Evolutionary conservation across 2,888 invertebrate species (phyloP).

Genomic region (Tetanocera ferruginea): DNA sequence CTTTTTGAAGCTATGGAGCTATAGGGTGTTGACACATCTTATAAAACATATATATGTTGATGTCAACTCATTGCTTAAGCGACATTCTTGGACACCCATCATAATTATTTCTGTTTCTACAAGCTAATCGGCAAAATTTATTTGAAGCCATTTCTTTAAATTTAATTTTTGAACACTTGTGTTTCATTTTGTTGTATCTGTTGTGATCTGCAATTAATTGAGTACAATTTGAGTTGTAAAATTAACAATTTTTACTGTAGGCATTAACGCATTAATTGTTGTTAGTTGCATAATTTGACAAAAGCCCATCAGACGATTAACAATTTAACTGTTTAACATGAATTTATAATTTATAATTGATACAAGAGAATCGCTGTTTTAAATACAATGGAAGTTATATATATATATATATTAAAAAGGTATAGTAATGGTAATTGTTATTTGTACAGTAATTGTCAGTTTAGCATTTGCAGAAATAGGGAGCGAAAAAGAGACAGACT

Average conservation of each 20-base stretch:
- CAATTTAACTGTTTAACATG: constrained; percentile 2
- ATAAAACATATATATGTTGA: not conserved
- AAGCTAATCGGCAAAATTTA: not conserved
- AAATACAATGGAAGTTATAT: not conserved
- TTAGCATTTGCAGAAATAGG: not conserved
- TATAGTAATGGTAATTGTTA: not conserved
- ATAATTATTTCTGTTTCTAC: not conserved
- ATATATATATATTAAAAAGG: not conserved
- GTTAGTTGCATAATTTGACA: not conserved
- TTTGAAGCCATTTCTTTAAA: constrained; percentile 18
- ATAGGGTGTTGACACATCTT: not conserved
- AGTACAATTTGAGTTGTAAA: not conserved
- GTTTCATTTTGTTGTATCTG: constrained; percentile 13
- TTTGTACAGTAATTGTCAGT: not conserved
- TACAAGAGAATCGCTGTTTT: not conserved
- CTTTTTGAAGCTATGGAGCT: constrained; percentile 14
- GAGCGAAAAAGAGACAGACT: constrained; percentile 4
- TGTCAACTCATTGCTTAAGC: not conserved
- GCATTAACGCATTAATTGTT: not conserved
- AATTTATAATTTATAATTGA: constrained; percentile 8
- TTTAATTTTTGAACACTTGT: constrained; percentile 24
- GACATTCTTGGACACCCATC: not conserved
- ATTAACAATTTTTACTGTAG: not conserved
- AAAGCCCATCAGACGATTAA: constrained; percentile 15
- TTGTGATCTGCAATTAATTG: constrained; percentile 23